These are phyloP conservation scores for Drosophila cardini DNA, from an alignment of 1,140 invertebrate species.

Conservation along the genomic window DNA sequence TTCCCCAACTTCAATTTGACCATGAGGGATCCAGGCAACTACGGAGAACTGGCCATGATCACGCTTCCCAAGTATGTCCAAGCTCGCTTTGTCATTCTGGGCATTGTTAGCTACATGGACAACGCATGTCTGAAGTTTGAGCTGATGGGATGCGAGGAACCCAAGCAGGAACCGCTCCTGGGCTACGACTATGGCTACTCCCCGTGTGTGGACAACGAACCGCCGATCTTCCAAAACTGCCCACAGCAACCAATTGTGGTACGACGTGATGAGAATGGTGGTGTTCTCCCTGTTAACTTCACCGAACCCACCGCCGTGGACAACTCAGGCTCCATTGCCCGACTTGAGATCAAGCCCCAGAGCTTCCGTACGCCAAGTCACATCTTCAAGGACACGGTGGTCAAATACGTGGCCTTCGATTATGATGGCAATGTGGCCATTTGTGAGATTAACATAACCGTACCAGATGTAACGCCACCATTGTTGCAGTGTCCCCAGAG, in stretches of 20 bases:
- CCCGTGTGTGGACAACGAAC: conserved; percentile 97
- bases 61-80: conserved; percentile 96
- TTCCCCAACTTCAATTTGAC: conserved; percentile 98
- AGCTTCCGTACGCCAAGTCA: conserved; percentile 95
- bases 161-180: conserved; percentile 90
- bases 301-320: conserved; percentile 96
- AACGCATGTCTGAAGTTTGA: conserved; percentile 98
- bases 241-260: conserved; percentile 96
- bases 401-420: conserved; percentile 98
- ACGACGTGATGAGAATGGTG: conserved; percentile 93
- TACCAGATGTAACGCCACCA: conserved; percentile 97
- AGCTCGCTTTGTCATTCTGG: conserved; percentile 96
- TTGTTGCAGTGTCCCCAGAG: conserved; percentile 96
- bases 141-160: conserved; percentile 97
- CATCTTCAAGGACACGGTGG: conserved; percentile 95
- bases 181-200: conserved; percentile 98
- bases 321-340: conserved; percentile 96
- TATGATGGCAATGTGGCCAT: conserved; percentile 98
- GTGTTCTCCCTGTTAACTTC: conserved; percentile 95
- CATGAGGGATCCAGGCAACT: conserved; percentile 96
- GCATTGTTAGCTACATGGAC: conserved; percentile 97
- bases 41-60: conserved; percentile 97
- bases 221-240: conserved; percentile 98
- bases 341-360: conserved; percentile 95
- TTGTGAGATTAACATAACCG: conserved; percentile 97